Base-by-base conservation (phyloP, 2,797 vertebrate genomes). In the Chelon labrosus region DNA sequence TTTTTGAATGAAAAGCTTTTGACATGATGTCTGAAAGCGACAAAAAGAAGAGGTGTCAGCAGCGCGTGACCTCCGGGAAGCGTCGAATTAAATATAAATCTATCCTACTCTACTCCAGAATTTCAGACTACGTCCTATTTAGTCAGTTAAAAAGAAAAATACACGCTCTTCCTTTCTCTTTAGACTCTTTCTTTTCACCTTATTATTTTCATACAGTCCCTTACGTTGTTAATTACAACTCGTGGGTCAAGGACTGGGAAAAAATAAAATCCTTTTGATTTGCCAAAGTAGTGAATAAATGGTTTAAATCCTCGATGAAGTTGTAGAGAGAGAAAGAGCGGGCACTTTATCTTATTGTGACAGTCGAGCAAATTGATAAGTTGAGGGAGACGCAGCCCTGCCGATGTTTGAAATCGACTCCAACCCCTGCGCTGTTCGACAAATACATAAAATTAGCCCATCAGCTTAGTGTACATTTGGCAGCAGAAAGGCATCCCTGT, bases 391-490 rank as follows among this genome's bases (percentile, higher is more conserved):
- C 22, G 46, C 20, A 76, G 60, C 74, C 60, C 49, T 47, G 14
- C 49, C 46, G 14, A 50, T 61, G 72, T 72, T 71, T 82, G 50
- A 88, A 83, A 74, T 46, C 17, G 58, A 67, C 60, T 37, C 53
- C 22, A 5, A 42, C 4, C 51, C 41, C 39, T 55, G 52, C 54
- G 38, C 39, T 58, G 52, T 51, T 42, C 14, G 50, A 64, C 62
- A 57, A 63, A 20, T 41, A 63, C 47, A 6, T 59, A 54, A 51
- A 72, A 74, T 75, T 54, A 80, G 47, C 56, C 63, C 67, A 31
- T 92, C 88, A 89, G 66, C 65, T 86, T 16, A 31, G 64, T 83
- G 70, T 84, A 85, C 77, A 77, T 86, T 70, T 89, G 79, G 80
- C 87, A 90, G 88, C 65, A 74, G 46, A 85, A 81, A 85, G 82